Evolutionary conservation across 2,113 vertebrate genomes (phyloP), one percentile per base, ranked within the genome.

Genomic region (Butorides virescens): DNA sequence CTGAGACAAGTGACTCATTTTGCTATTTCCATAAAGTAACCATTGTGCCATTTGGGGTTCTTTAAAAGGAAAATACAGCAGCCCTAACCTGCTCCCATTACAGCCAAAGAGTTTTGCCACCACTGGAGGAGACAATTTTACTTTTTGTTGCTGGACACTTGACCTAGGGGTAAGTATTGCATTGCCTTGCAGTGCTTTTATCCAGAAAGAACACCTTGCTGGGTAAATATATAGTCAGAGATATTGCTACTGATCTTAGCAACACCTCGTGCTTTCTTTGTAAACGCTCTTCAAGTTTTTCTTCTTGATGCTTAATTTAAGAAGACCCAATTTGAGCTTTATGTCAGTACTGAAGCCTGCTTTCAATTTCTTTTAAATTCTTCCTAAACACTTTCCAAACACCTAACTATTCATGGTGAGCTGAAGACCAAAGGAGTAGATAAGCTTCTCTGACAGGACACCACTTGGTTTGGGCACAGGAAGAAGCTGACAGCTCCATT

Each of bases 1-100:
- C 82, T 90, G 92, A 95, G 88, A 94, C 82, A 95, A 96, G 77
- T 58, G 44, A 88, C 37, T 96, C 71, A 90, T 95, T 97, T 93
- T 93, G 32, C 37, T 79, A 15, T 47, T 78, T 42, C 29, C 50
- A 80, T 94, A 71, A 93, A 87, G 73, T 89, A 77, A 50, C 27
- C 63, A 52, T 92, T 90, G 85, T 92, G 59, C 11, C 44, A 47
- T 59, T 79, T 75, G 36, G 39, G 6, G 7, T 46, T 47, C 42
- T 87, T 92, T 59, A 70, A 79, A 77, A 78, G 39, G 58, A 85
- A 74, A 81, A 37, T 26, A 53, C 46, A 82, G 36, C 25, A 62
- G 63, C 46, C 42, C 81, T 94, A 85, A 94, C 71, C 92, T 94
- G 53, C 67, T 77, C 37, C 55, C 72, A 8, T 62, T 86, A 63